A percentile compares a stretch with the other conserved stretches of the same genome.
Conservation (phyloP, 2,113 vertebrate genomes). For the human (Homo sapiens) region DNA sequence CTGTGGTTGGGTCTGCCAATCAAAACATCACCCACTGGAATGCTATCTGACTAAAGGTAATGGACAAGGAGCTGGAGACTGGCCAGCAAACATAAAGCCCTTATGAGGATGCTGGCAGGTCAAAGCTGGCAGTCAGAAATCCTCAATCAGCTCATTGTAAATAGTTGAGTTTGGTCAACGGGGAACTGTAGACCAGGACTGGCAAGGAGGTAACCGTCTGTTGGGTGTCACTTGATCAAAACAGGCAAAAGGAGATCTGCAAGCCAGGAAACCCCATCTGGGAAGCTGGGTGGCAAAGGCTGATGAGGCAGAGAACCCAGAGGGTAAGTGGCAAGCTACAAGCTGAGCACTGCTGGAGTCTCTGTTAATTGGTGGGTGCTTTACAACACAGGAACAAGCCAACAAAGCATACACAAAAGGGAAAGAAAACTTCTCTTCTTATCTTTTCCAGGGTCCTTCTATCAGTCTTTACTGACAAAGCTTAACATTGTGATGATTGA, state of each 20-base stretch:
- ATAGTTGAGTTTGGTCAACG: not conserved
- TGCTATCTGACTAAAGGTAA: not conserved
- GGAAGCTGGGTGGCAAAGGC: not conserved
- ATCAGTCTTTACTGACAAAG: not conserved
- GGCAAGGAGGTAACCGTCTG: not conserved
- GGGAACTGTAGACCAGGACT: not conserved
- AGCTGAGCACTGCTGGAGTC: no score
- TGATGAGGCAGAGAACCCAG: not conserved
- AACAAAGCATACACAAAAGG: not conserved
- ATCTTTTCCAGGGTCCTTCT: not conserved
- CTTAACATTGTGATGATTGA: no score
- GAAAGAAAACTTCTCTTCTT: not conserved
- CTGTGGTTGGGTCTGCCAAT: not conserved
- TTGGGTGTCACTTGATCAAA: not conserved
- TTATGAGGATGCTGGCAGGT: not conserved
- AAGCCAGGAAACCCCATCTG: not conserved
- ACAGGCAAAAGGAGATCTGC: not conserved
- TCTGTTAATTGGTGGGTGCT: accelerated
- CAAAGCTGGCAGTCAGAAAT: not conserved
- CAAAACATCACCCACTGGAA: not conserved
- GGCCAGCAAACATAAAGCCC: not conserved
- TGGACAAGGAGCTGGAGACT: not conserved
- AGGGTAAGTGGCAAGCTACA: no score
- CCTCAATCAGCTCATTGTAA: not conserved
- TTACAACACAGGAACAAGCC: not conserved